A percentile compares a stretch with the other conserved stretches of the same genome.
Evolutionary conservation across 2,797 vertebrate species (phyloP).

Genomic region (Geotria australis): DNA sequence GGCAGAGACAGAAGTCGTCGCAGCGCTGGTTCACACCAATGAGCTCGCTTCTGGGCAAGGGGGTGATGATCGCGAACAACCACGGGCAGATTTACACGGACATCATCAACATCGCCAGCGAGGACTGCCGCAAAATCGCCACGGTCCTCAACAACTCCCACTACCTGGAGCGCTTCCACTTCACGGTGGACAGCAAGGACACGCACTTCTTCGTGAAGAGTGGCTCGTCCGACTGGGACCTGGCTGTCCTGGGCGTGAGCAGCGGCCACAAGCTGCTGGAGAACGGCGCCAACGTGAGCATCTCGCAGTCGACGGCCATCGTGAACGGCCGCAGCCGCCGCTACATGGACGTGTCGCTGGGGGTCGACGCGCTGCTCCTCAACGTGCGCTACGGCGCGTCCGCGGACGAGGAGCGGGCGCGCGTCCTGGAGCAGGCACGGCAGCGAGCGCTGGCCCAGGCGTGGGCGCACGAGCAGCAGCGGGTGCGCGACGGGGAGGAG

Average conservation of each 20-base stretch:
- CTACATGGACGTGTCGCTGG: constrained; percentile 81
- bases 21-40: constrained; percentile 93
- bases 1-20: constrained; percentile 26
- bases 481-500: constrained; percentile 68
- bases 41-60: constrained; percentile 66
- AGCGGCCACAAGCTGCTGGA: constrained; percentile 75
- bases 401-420: constrained; percentile 68
- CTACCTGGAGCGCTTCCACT: constrained; percentile 85
- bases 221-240: constrained; percentile 57
- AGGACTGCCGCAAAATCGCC: constrained; percentile 93
- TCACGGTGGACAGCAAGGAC: constrained; percentile 67
- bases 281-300: constrained; percentile 77
- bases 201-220: constrained; percentile 93
- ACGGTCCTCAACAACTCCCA: constrained; percentile 82
- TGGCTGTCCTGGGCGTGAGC: constrained; percentile 55
- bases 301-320: constrained; percentile 81
- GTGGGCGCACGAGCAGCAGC: constrained; percentile 73
- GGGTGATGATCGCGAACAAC: constrained; percentile 80
- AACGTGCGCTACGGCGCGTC: constrained; percentile 87
- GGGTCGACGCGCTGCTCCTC: constrained; percentile 43
- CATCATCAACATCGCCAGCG: constrained; percentile 66
- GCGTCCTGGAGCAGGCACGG: constrained; percentile 62
- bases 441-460: constrained; percentile 62
- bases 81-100: constrained; percentile 74
- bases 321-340: constrained; percentile 80